These are phyloP conservation scores for Passer domesticus DNA, from an alignment of 2,113 vertebrate species.

Conservation along the genomic window DNA sequence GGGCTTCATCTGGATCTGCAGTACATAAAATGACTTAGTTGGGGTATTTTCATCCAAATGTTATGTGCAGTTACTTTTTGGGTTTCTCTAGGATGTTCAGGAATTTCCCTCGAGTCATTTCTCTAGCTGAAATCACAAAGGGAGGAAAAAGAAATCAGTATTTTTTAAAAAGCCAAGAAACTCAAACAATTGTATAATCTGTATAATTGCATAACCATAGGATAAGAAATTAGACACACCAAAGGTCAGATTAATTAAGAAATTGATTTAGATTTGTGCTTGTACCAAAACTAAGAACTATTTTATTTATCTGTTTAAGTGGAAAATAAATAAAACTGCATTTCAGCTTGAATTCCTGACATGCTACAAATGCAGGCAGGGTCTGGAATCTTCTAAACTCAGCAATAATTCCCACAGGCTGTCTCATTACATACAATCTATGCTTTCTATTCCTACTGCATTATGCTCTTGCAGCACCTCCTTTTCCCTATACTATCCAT, in stretches of 20 bases:
- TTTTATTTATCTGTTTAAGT: neutral
- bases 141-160: neutral
- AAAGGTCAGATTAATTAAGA: neutral
- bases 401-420: slow-evolving; percentile 33
- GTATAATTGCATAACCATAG: neutral
- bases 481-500: neutral
- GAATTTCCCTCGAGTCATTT: slow-evolving; percentile 98
- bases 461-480: neutral
- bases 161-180: neutral
- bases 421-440: slow-evolving; percentile 46
- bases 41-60: neutral
- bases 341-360: neutral
- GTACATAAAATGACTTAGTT: neutral
- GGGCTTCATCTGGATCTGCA: neutral
- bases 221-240: neutral
- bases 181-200: neutral
- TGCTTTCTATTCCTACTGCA: slow-evolving; percentile 17
- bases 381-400: slow-evolving; percentile 28
- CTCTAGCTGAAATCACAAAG: slow-evolving; percentile 87
- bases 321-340: neutral
- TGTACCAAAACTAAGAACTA: neutral
- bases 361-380: slow-evolving; percentile 5
- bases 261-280: neutral
- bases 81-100: slow-evolving; percentile 97
- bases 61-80: slow-evolving; percentile 83